A percentile compares a stretch with the other conserved stretches of the same genome.
phyloP scores from a whole-genome alignment of 2,888 invertebrate genomes.

The Apamea monoglypha region DNA sequence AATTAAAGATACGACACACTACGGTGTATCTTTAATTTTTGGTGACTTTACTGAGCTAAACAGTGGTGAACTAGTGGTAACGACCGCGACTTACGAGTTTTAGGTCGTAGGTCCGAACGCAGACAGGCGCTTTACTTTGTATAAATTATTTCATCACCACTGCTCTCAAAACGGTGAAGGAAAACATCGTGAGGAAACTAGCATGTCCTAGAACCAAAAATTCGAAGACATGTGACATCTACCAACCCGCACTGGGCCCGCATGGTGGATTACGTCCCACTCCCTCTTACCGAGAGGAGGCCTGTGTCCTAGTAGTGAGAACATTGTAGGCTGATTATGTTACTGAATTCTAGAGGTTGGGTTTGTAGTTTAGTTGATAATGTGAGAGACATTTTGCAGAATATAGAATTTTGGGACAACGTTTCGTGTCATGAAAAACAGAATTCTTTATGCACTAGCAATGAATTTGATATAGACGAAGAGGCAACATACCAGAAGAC shows the following conservation, averaged over 20 bases:
- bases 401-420: neutral
- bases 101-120: neutral
- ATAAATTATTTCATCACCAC: neutral
- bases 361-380: neutral
- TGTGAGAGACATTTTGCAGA: neutral
- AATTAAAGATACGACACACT: neutral
- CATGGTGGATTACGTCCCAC: neutral
- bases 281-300: neutral
- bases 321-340: no score
- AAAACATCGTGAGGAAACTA: neutral
- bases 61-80: neutral
- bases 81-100: neutral
- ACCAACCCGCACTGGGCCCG: neutral
- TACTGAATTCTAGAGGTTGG: neutral
- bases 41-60: neutral
- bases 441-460: neutral
- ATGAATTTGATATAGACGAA: neutral
- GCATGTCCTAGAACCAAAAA: neutral
- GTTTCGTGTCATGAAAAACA: neutral
- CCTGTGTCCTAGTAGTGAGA: neutral
- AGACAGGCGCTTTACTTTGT: neutral
- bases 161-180: neutral
- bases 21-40: neutral
- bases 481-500: no score
- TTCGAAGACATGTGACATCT: neutral